These are phyloP conservation scores for Pollicipes pollicipes DNA, from an alignment of 1,140 invertebrate genomes.

Conservation along the genomic window DNA sequence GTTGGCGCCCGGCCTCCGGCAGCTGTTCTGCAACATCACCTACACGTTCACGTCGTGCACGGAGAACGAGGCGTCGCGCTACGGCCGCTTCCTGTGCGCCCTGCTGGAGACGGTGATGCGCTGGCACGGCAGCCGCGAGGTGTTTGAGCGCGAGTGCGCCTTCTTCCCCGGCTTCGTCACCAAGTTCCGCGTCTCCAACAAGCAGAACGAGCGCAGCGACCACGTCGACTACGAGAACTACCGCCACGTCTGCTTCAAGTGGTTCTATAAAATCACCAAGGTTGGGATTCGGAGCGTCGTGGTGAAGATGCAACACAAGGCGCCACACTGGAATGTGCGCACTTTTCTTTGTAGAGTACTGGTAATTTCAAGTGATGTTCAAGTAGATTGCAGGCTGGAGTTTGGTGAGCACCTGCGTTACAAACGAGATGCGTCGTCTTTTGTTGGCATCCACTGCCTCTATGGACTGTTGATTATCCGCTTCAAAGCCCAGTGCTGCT, in stretches of 20 bases:
- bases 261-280: constrained; percentile 97
- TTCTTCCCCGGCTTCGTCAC: constrained; percentile 94
- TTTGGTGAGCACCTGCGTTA: too few species aligned
- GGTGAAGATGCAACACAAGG: too few species aligned
- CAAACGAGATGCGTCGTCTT: too few species aligned
- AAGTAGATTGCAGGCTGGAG: too few species aligned
- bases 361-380: too few species aligned
- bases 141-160: constrained; percentile 88
- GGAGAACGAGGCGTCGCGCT: constrained; percentile 92
- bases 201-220: constrained; percentile 63
- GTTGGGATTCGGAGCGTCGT: too few species aligned
- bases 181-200: constrained; percentile 77
- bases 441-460: too few species aligned
- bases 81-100: constrained; percentile 81
- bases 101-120: constrained; percentile 87
- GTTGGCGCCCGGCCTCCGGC: constrained; percentile 20
- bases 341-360: too few species aligned
- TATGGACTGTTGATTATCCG: too few species aligned
- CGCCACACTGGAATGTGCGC: too few species aligned
- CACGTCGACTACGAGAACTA: constrained; percentile 96
- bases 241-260: constrained; percentile 93
- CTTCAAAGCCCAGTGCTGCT: too few species aligned
- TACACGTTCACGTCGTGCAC: constrained; percentile 93
- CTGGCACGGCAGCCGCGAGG: constrained; percentile 76
- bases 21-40: constrained; percentile 97